Base-by-base conservation (phyloP, 2,113 vertebrate species). In the Myxocyprinus asiaticus region DNA sequence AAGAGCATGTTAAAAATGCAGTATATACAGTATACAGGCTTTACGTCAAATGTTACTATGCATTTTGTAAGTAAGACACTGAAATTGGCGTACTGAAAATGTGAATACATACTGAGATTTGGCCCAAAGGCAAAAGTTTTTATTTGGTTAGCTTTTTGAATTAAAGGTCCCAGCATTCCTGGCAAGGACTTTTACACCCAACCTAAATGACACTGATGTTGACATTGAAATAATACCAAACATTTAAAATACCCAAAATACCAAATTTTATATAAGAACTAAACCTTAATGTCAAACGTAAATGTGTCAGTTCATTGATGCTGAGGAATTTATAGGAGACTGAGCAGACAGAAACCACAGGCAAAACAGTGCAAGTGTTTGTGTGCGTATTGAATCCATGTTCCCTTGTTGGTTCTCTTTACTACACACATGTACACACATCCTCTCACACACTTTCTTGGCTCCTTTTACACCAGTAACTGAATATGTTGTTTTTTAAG, bases 291-390 rank as follows among this genome's bases (percentile, higher is more conserved):
- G 76, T 86, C 69, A 74, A 68, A 47, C 67, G 73, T 84, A 81
- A 84, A 85, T 75, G 67, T 86, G 82, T 83, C 81, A 85, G 81
- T 77, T 74, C 67, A 81, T 72, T 79, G 79, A 86, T 79, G 76
- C 67, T 67, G 48, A 64, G 72, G 68, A 81, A 86, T 82, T 83
- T 79, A 84, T 84, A 53, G 68, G 61, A 66, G 71, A 68, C 71
- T 65, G 53, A 45, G 67, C 69, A 53, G 67, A 82, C 48, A 79
- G 55, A 82, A 85, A 82, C 77, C 73, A 77, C 80, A 64, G 77
- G 63, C 48, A 71, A 68, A 43, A 82, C 78, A 33, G 22, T 33
- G 22, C 3, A n/a, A 75, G 59, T 62, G 50, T 63, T 42, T 53
- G 55, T 74, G 76, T 77, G 64, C 59, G 22, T 58, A 47, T 74